Evolutionary conservation across 2,888 invertebrate species (phyloP), one percentile per base, ranked within the genome.

Genomic region (Alcis repandata): DNA sequence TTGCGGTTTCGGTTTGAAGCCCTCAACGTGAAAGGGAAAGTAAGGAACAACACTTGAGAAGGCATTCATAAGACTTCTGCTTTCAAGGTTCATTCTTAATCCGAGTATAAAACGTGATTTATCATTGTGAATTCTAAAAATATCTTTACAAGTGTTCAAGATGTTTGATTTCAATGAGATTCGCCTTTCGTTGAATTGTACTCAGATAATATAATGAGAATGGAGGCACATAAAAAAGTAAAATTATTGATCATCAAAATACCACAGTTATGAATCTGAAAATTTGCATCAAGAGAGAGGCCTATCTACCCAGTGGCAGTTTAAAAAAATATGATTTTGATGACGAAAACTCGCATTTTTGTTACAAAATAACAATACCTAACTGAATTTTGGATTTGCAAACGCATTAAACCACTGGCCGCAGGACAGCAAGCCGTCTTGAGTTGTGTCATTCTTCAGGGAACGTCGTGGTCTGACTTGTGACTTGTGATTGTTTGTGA

Each of bases 1-100:
- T 59, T 59, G 72, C 48, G 68, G 70, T 70, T 68, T 69, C 49
- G 61, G 61, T 38, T 70, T 64, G 72, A 72, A 72, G 68, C 70
- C 72, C 68, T 72, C 63, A 41, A 59, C 49, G 48, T 64, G 38
- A 66, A 68, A 65, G 49, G 59, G 67, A 67, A 68, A 68, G 70
- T 68, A 57, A 40, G 38, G 19, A 56, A 27, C 45, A 60, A 59
- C 65, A 66, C 57, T 66, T 36, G 60, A 65, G 59, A 58, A 52
- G 57, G 57, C 57, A 61, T 66, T 61, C 33, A 32, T 66, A 66
- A 57, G 60, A 66, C 60, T 66, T 66, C 65, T 38, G 41, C 45
- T 46, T 58, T 60, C 57, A 65, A 65, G 65, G 65, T 65, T 27
- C 22, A 33, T 43, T 59, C 20, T 58, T n/a, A 54, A 59, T 51